phyloP scores from a whole-genome alignment of 2,797 vertebrate genomes.

The Podarcis siculus region DNA sequence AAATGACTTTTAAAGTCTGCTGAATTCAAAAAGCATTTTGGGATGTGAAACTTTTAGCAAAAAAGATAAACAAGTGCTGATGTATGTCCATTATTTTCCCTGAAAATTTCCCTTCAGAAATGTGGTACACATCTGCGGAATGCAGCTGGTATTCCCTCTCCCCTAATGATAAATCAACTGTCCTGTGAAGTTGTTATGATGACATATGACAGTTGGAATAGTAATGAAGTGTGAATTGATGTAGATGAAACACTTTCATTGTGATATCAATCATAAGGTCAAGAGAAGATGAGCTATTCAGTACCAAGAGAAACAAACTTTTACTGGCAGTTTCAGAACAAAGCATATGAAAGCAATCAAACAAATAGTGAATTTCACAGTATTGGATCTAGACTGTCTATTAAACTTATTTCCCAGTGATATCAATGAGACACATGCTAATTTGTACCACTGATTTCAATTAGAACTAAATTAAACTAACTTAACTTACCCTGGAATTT shows the following conservation, averaged over 20 bases:
- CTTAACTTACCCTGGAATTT: not conserved
- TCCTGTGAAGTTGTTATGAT: conserved; percentile 7
- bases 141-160: not conserved
- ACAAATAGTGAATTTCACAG: not conserved
- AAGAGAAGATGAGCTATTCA: not conserved
- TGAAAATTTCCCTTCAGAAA: not conserved
- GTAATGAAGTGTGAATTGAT: conserved; percentile 16
- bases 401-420: not conserved
- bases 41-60: not conserved
- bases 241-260: not conserved
- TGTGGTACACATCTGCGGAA: not conserved
- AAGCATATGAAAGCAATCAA: not conserved
- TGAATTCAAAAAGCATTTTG: not conserved
- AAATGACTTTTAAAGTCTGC: not conserved
- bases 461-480: not conserved
- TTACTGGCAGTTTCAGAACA: not conserved
- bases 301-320: not conserved
- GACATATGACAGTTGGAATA: conserved; percentile 9
- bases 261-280: conserved; percentile 3
- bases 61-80: not conserved
- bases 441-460: not conserved
- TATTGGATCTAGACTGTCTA: not conserved
- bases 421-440: not conserved
- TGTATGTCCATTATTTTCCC: not conserved
- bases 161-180: conserved; percentile 13